Base-by-base conservation (phyloP, 2,113 vertebrate genomes). In the Amazona guildingii region DNA sequence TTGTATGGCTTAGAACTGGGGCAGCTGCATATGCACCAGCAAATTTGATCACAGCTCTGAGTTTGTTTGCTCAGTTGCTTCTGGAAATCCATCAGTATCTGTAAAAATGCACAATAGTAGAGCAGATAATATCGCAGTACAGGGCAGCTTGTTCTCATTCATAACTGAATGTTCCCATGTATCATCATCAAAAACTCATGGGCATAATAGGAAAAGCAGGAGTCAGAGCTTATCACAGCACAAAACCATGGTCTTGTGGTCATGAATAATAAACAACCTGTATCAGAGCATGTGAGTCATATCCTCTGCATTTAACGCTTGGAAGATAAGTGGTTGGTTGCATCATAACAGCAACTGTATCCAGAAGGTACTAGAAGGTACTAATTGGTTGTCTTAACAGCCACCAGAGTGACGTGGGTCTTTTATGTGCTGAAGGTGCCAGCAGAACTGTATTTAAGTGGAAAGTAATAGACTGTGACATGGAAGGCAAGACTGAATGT, bases 241-340 rank as follows among this genome's bases (percentile, higher is more conserved):
- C 44, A 90, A 67, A 94, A 44, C 37, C 57, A 49, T 70, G 52
- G 43, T 74, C 76, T 68, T 83, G 54, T 86, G 75, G 79, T 86
- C 89, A 90, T 66, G 85, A 94, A 85, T 95, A 93, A 95, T 76
- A 79, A 88, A 76, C 13, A 83, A 87, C 59, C 59, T 67, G 54
- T 61, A 31, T 57, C 49, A 61, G 51, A 92, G 29, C 66, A 48
- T 61, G 39, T 95, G 83, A 94, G 68, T 95, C 95, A 95, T 46
- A 86, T 72, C 57, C 33, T 90, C 20, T 88, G 49, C 79, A 64
- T 83, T 91, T 67, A 90, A 55, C 19, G 79, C 35, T 88, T 88
- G 67, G 35, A 35, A 59, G 75, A 37, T 51, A 82, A 95, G 48
- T 39, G 48, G 25, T 82, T 75, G 29, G 61, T 92, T 88, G 75